Percentiles rank a stretch among this genome's conserved stretches.
Conservation (phyloP, 2,797 vertebrate species). For the Labroides dimidiatus region DNA sequence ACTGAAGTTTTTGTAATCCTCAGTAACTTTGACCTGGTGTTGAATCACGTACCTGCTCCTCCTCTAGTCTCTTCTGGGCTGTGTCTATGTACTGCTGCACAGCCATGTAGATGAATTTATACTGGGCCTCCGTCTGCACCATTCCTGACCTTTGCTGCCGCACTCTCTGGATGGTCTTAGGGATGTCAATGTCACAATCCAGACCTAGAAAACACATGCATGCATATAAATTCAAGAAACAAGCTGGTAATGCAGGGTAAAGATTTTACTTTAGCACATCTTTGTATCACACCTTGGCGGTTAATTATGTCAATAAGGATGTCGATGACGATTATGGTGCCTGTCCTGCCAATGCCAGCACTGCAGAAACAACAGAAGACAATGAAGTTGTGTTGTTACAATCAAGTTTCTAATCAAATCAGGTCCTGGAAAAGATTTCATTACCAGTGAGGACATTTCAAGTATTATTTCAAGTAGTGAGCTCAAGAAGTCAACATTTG, state of each 20-base stretch:
- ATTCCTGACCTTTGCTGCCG: conserved; percentile 89
- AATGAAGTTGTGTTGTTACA: conserved; percentile 3
- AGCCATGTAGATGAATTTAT: conserved; percentile 92
- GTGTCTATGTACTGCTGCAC: conserved; percentile 89
- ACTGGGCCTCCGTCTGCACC: conserved; percentile 93
- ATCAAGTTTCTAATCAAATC: not conserved
- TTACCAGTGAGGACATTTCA: not conserved
- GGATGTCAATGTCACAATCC: conserved; percentile 90
- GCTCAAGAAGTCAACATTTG: conserved; percentile 1
- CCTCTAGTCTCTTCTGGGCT: conserved; percentile 87
- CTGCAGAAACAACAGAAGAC: conserved; percentile 64
- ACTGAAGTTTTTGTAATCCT: too few species aligned
- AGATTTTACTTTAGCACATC: not conserved
- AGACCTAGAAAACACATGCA: conserved; percentile 73
- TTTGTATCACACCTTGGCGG: conserved; percentile 82
- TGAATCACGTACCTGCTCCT: conserved; percentile 83
- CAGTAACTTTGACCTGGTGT: not conserved
- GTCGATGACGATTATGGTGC: conserved; percentile 90
- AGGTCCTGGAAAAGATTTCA: too few species aligned
- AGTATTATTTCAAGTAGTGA: conserved; percentile 3
- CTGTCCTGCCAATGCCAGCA: conserved; percentile 89
- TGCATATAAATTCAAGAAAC: not conserved
- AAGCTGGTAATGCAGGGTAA: not conserved
- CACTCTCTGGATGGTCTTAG: conserved; percentile 90
- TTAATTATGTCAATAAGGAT: conserved; percentile 89